These are phyloP conservation scores for Drosophila merina DNA, from an alignment of 2,888 invertebrate species.

Conservation along the genomic window DNA sequence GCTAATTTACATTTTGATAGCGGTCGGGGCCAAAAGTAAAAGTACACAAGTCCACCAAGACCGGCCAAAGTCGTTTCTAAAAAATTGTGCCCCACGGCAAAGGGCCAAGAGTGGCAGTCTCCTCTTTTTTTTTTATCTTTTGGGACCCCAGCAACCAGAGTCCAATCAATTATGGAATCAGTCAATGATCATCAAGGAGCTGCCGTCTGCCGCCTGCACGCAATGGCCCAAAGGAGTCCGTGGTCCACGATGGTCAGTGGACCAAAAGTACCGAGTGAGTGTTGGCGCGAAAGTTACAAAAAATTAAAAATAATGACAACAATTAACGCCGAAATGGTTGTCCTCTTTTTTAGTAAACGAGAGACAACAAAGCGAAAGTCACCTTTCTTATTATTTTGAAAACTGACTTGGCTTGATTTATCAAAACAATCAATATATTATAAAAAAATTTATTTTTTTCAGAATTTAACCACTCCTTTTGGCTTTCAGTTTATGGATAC, in stretches of 20 bases:
- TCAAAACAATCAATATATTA: not conserved
- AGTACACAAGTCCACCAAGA: constrained; percentile 51
- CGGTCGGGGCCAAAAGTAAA: constrained; percentile 61
- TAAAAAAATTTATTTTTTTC: not conserved
- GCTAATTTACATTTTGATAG: constrained; percentile 74
- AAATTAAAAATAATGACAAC: constrained; percentile 49
- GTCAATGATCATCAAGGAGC: constrained; percentile 70
- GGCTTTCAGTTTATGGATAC: not conserved
- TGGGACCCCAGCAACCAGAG: constrained; percentile 15
- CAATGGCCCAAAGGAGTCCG: constrained; percentile 47
- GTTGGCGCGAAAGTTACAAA: constrained; percentile 36
- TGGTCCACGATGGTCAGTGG: not conserved
- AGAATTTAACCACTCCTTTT: not conserved
- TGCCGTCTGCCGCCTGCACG: constrained; percentile 46
- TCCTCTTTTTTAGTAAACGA: constrained; percentile 9
- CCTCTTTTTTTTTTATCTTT: constrained; percentile 1
- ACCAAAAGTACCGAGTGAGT: not conserved
- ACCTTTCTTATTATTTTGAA: not conserved
- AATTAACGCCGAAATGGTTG: constrained; percentile 50
- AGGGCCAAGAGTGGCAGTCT: constrained; percentile 29
- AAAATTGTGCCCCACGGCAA: constrained; percentile 68
- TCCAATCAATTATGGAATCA: constrained; percentile 76
- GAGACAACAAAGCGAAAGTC: constrained; percentile 11
- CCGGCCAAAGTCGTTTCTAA: constrained; percentile 52
- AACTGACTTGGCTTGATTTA: not conserved